Percentiles rank a stretch among this genome's conserved stretches.
phyloP scores from a whole-genome alignment of 2,797 vertebrate genomes.

The Coilia nasus region DNA sequence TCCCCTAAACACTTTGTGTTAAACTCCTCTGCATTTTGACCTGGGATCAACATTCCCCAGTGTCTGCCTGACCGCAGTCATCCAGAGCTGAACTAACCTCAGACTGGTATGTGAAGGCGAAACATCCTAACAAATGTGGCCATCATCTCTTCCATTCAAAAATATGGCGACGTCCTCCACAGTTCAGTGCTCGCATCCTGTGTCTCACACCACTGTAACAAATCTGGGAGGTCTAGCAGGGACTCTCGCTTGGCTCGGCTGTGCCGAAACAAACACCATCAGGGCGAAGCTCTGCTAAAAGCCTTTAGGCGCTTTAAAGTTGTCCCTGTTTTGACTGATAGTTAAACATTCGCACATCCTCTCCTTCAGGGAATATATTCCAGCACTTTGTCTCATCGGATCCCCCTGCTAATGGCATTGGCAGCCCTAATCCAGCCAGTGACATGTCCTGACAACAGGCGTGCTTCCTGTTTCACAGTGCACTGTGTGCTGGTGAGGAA shows the following conservation, averaged over 20 bases:
- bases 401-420: conserved; percentile 12
- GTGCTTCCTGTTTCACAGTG: conserved; percentile 4
- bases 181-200: neutral
- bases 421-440: conserved; percentile 18
- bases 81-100: conserved; percentile 11
- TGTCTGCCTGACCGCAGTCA: conserved; percentile 2
- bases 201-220: conserved; percentile 25
- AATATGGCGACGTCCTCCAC: neutral
- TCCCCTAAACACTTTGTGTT: neutral
- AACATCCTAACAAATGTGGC: conserved; percentile 10
- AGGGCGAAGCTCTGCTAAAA: neutral
- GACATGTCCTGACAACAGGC: conserved; percentile 16
- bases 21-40: conserved; percentile 14
- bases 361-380: conserved; percentile 25
- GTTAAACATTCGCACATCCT: conserved; percentile 17
- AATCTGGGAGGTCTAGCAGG: conserved; percentile 25
- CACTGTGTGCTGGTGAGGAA: neutral
- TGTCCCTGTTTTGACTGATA: conserved; percentile 21
- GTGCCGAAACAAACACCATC: conserved; percentile 16
- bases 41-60: conserved; percentile 7
- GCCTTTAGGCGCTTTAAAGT: conserved; percentile 2
- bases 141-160: neutral
- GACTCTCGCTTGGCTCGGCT: neutral
- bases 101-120: conserved; percentile 14
- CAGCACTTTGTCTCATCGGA: neutral